Evolutionary conservation across 53 echinoderm and acorn worm genomes (phyloP).

Genomic region (Astropecten irregularis): DNA sequence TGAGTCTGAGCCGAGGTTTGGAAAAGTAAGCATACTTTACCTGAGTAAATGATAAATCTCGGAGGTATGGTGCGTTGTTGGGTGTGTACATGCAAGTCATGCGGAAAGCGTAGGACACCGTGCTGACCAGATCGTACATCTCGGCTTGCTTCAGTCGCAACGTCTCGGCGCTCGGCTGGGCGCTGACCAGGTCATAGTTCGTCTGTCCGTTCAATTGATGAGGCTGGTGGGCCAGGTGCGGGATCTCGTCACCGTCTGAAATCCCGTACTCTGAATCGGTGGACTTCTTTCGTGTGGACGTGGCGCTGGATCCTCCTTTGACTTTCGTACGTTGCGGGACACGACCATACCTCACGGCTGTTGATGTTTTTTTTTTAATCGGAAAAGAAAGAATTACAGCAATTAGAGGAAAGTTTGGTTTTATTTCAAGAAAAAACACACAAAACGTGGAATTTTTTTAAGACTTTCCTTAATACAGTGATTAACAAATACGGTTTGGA

Average conservation of each 20-base stretch:
- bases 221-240: constrained; percentile 53
- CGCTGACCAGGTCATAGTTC: constrained; percentile 45
- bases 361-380: no score
- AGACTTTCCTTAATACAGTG: no score
- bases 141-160: constrained; percentile 93
- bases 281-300: constrained; percentile 86
- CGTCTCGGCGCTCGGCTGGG: constrained; percentile 56
- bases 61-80: constrained; percentile 90
- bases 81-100: constrained; percentile 96
- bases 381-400: no score
- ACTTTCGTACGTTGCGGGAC: constrained; percentile 94
- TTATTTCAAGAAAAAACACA: no score
- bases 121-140: constrained; percentile 97
- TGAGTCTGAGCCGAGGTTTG: no score
- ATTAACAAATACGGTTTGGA: no score
- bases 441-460: no score
- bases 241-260: constrained; percentile 79
- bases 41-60: constrained; percentile 95
- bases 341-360: constrained; percentile 96
- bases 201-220: constrained; percentile 45
- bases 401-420: no score
- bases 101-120: constrained; percentile 92
- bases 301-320: constrained; percentile 66
- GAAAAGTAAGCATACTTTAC: no score
- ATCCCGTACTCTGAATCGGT: constrained; percentile 90